Evolutionary conservation across 2,888 invertebrate species (phyloP), one percentile per base, ranked within the genome.

Genomic region (Bhutanitis thaidina): DNA sequence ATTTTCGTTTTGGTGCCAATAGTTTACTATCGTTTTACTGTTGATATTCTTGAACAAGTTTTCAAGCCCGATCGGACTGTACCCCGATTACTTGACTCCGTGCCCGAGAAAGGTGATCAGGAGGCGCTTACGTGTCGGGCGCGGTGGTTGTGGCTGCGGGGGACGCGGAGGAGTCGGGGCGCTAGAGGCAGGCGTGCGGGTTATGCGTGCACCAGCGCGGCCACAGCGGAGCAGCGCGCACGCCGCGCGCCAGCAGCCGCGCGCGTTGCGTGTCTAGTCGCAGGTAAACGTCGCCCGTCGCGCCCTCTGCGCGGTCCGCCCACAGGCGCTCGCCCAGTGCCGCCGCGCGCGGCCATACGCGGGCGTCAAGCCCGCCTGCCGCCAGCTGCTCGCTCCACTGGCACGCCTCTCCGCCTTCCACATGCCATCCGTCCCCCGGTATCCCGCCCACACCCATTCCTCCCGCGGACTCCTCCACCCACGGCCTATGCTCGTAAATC

Each of bases 341-440:
- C 0, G 96, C 94, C 3, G 94, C 91, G 53, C 96, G 89, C 32
- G 96, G 96, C 96, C 96, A 96, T 65, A 96, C 84, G 67, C 96
- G 91, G 59, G 94, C 92, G 73, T 96, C 96, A 62, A 96, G 75
- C 43, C 94, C 93, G 46, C 91, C 91, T 65, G 94, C 91, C 54
- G 93, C 94, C 35, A 93, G 91, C 84, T 96, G 96, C 77, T 97
- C 97, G 44, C 93, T 94, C 97, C 97, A 97, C 63, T 96, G 90
- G 55, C 96, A 95, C 12, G 93, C 96, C 71, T 96, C 95, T 1
- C 95, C 96, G 0, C 96, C 97, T 43, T 94, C 77, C 41, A 87
- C 67, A 9, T 72, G 74, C 82, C 90, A 68, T 74, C 82, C 90
- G 68, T 92, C 94, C 27, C 91, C 58, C 59, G 30, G n/a, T n/a